phyloP scores from a whole-genome alignment of 2,797 vertebrate genomes.

The Lacerta viridis region DNA sequence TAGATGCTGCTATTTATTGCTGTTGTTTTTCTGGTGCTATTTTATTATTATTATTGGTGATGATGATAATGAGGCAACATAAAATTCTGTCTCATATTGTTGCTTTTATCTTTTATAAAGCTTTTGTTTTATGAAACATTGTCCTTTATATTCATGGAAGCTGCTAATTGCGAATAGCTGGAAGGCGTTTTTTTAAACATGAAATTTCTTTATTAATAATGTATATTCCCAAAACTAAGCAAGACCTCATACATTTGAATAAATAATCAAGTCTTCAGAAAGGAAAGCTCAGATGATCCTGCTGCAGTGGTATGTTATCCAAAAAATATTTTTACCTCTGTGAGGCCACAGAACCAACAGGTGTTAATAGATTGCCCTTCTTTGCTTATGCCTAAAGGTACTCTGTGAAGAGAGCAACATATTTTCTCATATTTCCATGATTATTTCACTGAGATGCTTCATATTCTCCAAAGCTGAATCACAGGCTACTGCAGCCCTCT shows the following conservation, averaged over 20 bases:
- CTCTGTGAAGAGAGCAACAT: neutral
- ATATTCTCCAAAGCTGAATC: accelerated
- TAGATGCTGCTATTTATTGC: no score
- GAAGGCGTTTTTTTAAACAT: neutral
- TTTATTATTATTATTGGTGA: no score
- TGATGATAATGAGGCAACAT: no score
- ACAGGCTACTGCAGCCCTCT: neutral
- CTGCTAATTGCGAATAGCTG: neutral
- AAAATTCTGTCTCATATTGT: no score
- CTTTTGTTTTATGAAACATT: no score
- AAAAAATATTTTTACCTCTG: neutral
- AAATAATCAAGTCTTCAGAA: neutral
- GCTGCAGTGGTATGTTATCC: neutral
- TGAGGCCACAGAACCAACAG: neutral
- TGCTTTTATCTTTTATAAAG: no score
- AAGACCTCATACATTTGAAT: neutral
- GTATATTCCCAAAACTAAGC: neutral
- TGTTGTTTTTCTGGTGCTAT: no score
- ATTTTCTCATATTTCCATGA: slow-evolving; percentile 45
- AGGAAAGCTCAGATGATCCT: neutral
- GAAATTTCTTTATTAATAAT: neutral
- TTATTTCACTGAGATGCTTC: neutral
- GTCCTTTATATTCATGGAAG: no score
- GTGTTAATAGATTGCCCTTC: neutral
- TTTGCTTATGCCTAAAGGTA: slow-evolving; percentile 13